These are phyloP conservation scores for Idaea aversata DNA, from an alignment of 2,888 invertebrate genomes.

Conservation along the genomic window DNA sequence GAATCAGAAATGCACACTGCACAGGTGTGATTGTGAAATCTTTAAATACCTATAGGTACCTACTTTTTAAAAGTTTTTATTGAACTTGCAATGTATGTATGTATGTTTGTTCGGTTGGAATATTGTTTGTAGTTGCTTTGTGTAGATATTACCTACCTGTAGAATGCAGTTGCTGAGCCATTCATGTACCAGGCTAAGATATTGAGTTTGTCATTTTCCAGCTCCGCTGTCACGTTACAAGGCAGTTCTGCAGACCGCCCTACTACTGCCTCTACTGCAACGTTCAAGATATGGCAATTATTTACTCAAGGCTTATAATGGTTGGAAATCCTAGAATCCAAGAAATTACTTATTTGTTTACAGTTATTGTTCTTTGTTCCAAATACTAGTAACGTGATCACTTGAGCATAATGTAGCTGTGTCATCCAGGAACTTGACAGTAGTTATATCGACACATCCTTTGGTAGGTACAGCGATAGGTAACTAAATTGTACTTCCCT, in stretches of 20 bases:
- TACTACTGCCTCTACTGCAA: constrained; percentile 61
- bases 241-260: constrained; percentile 64
- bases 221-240: constrained; percentile 63
- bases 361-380: background rate
- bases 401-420: background rate
- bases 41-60: background rate
- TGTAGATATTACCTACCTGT: constrained; percentile 47
- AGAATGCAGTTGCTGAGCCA: constrained; percentile 61
- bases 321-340: background rate
- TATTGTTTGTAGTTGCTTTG: background rate
- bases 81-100: no score
- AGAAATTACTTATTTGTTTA: background rate
- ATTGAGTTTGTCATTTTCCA: constrained; percentile 55
- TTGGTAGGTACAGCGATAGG: background rate
- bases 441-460: background rate
- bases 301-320: background rate
- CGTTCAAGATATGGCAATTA: background rate
- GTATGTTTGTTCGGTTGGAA: no score
- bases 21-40: no score
- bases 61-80: background rate
- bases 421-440: background rate
- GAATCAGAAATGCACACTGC: no score
- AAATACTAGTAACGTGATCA: background rate
- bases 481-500: constrained; percentile 9
- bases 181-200: constrained; percentile 69